These are phyloP conservation scores for Rana temporaria DNA, from an alignment of 2,113 vertebrate genomes.

Conservation along the genomic window DNA sequence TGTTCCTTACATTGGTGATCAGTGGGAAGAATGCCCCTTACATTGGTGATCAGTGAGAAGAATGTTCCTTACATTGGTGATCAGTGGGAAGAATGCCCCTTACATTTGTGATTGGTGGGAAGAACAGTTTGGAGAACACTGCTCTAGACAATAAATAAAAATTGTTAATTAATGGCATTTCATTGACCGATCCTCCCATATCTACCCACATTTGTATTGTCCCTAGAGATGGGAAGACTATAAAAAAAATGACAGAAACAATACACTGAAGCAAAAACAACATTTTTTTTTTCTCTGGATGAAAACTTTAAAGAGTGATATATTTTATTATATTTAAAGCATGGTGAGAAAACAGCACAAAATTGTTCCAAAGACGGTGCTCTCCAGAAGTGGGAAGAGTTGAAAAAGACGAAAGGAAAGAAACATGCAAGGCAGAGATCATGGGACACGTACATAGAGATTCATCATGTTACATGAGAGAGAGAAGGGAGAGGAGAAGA, in stretches of 20 bases:
- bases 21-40: too few species aligned
- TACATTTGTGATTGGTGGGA: too few species aligned
- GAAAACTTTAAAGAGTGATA: slow-evolving; percentile 44
- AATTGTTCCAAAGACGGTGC: slow-evolving; percentile 42
- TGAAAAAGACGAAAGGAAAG: slow-evolving; percentile 29
- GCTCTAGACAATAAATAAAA: too few species aligned
- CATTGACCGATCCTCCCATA: too few species aligned
- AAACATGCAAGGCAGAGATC: slow-evolving; percentile 26
- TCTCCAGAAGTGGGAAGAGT: slow-evolving; percentile 17
- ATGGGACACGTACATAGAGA: slow-evolving; percentile 42
- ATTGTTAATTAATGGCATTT: too few species aligned
- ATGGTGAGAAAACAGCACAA: slow-evolving; percentile 50
- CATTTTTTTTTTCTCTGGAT: slow-evolving; percentile 13
- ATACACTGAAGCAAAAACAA: not conserved
- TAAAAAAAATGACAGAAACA: not conserved
- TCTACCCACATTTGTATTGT: too few species aligned
- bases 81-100: too few species aligned
- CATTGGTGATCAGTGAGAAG: too few species aligned
- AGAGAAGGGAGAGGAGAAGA: slow-evolving; percentile 7
- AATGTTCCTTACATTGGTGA: too few species aligned
- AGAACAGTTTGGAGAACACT: too few species aligned
- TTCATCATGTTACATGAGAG: not conserved
- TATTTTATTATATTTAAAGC: slow-evolving; percentile 58
- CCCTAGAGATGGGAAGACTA: too few species aligned
- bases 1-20: too few species aligned